Evolutionary conservation across 1,140 invertebrate genomes (phyloP), one percentile per base, ranked within the genome.

Genomic region (Panagrolaimus sp.): DNA sequence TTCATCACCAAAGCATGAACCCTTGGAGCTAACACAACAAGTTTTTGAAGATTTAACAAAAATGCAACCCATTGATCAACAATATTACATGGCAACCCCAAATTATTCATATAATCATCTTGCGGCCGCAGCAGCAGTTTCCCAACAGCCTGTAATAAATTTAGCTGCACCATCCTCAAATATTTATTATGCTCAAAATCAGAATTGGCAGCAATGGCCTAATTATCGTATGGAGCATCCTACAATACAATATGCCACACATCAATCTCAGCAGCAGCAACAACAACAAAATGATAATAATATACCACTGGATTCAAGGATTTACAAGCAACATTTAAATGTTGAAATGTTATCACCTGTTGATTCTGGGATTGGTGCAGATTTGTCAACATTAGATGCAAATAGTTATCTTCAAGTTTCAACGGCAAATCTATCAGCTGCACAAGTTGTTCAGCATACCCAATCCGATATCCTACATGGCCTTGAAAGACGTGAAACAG

Each of bases 391-490:
- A 42, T 48, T 81, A 23, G 70, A 74, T 27, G 67, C 38, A 31
- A 65, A 25, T 27, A 57, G 65, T 57, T 20, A 74, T 23, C 69
- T 75, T 38, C 64, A 44, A n/a, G 42, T 73, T 7, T 42, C 73
- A 1, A 44, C 63, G 0, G 63, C 9, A 3, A 14, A 63, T 23
- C 72, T 43, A 44, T 43, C 76, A 82, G 80, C n/a, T 80, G 23
- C 16, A 79, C 85, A 69, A 82, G 84, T 86, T 69, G 86, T 89
- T 79, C 83, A 87, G 9, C 88, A 88, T 75, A 5, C 87, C 65
- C 45, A 69, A 63, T 70, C 71, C 62, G 68, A 74, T 74, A 53
- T 66, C 66, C 13, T 65, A 71, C 42, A 65, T 65, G 67, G 67
- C 63, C 31, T 72, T 61, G 70, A 86, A 71, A 81, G 80, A 23